These are phyloP conservation scores for Crypturellus tataupa DNA, from an alignment of 2,797 vertebrate genomes.

Conservation along the genomic window DNA sequence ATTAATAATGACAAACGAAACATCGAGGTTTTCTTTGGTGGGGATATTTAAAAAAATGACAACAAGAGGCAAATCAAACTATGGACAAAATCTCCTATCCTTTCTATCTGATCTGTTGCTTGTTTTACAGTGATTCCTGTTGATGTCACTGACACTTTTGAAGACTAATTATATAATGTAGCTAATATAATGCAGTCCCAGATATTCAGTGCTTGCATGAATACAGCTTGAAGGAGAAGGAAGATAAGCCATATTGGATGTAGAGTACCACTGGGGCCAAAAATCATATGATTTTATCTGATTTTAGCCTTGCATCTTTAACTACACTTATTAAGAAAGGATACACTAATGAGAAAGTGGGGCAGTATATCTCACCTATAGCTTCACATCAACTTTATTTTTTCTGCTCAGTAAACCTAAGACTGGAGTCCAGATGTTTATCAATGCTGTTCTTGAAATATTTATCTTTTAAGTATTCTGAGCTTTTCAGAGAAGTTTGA, in stretches of 20 bases:
- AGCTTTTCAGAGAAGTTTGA: not conserved
- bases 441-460: not conserved
- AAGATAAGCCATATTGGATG: not conserved
- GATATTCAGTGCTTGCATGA: rapidly evolving
- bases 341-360: not conserved
- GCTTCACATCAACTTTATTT: not conserved
- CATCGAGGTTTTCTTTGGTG: rapidly evolving
- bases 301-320: not conserved
- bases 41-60: not conserved
- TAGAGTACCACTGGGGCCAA: not conserved
- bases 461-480: not conserved
- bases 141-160: not conserved
- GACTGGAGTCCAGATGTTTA: not conserved
- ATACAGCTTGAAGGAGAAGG: not conserved
- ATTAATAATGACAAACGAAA: not conserved
- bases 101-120: not conserved
- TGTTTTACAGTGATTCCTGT: not conserved
- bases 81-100: rapidly evolving
- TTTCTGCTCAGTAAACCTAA: rapidly evolving
- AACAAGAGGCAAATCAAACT: not conserved
- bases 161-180: not conserved
- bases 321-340: not conserved
- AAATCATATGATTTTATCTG: not conserved
- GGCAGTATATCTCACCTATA: not conserved
- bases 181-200: not conserved